Evolutionary conservation across 2,113 vertebrate genomes (phyloP).

Genomic region (Microcebus ravelobensis): DNA sequence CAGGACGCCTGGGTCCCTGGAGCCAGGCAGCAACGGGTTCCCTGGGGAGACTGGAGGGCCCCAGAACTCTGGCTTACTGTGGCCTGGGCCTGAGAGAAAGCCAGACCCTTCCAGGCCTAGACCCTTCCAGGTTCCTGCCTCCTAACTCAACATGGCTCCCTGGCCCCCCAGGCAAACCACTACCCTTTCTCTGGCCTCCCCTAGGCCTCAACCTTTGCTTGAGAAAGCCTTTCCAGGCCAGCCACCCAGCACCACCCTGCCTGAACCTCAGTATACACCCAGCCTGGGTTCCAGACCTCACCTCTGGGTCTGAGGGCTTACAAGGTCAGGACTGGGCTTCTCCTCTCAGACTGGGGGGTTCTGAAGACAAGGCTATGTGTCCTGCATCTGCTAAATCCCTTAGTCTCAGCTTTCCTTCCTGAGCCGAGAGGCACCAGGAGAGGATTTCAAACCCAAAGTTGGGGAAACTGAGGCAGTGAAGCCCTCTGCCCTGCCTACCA

Average conservation of each 20-base stretch:
- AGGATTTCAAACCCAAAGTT: slow-evolving; percentile 18
- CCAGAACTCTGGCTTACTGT: slow-evolving; percentile 59
- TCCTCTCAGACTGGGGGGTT: not conserved
- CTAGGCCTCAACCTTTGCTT: slow-evolving; percentile 12
- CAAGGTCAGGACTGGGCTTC: slow-evolving; percentile 17
- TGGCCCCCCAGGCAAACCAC: not conserved
- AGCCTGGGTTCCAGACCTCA: slow-evolving; percentile 56
- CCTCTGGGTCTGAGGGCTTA: slow-evolving; percentile 48
- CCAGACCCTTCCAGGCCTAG: slow-evolving; percentile 51
- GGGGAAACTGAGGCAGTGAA: slow-evolving; percentile 39
- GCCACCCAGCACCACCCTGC: slow-evolving; percentile 24
- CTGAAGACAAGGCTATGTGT: slow-evolving; percentile 50
- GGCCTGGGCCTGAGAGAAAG: slow-evolving; percentile 71
- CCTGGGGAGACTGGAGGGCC: slow-evolving; percentile 66
- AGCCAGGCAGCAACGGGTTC: slow-evolving; percentile 70
- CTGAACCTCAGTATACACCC: slow-evolving; percentile 62
- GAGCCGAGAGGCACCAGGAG: slow-evolving; percentile 5
- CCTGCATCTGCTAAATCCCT: slow-evolving; percentile 24
- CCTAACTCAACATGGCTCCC: slow-evolving; percentile 50
- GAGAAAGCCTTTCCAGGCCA: slow-evolving; percentile 34
- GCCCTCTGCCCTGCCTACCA: not conserved
- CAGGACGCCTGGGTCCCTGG: slow-evolving; percentile 76
- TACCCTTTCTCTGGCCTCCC: slow-evolving; percentile 12
- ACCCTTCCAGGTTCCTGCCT: slow-evolving; percentile 28
- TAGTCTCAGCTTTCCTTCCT: slow-evolving; percentile 22